Evolutionary conservation across 1,140 invertebrate species (phyloP), one percentile per base, ranked within the genome.

Genomic region (Eriocheir sinensis): DNA sequence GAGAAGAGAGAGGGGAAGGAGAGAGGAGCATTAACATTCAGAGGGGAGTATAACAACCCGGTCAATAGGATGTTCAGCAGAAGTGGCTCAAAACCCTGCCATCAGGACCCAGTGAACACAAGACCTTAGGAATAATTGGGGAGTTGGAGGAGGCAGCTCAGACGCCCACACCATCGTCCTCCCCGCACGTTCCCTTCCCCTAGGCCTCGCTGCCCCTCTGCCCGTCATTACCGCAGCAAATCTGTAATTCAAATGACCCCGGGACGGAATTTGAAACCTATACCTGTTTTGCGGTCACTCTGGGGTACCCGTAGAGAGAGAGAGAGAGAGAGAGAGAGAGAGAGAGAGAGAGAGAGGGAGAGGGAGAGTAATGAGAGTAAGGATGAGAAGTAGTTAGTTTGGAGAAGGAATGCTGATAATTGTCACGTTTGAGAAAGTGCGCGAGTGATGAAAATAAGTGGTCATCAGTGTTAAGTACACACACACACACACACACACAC

Each of bases 191-290:
- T 41, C 81, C n/a, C 80, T 34, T 38, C 81, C 81, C 0, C 34
- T 92, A 92, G 91, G 91, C 91, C 91, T 92, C 36, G 32, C n/a
- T n/a, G n/a, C n/a, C n/a, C n/a, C n/a, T n/a, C 41, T 30, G 0
- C 15, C n/a, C 72, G 72, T 92, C 91, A 92, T 92, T 92, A 92
- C 91, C 34, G 8, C n/a, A n/a, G 17, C 79, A 30, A n/a, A 92
- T 92, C 41, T 92, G 79, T 83, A 83, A 92, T 81, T 92, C 79
- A 81, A 92, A 92, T 92, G 72, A 83, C 32, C 41, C n/a, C 12
- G 32, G 3, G 36, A 81, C 38, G n/a, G 88, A 92, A 92, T 44
- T n/a, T 81, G 91, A 83, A 92, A 92, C 91, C 72, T 83, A 92
- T 92, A 92, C 72, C 91, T 83, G 72, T 72, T 80, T 91, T 41